A percentile compares a stretch with the other conserved stretches of the same genome.
Conservation (phyloP, 2,113 vertebrate species). For the Phainopepla nitens region DNA sequence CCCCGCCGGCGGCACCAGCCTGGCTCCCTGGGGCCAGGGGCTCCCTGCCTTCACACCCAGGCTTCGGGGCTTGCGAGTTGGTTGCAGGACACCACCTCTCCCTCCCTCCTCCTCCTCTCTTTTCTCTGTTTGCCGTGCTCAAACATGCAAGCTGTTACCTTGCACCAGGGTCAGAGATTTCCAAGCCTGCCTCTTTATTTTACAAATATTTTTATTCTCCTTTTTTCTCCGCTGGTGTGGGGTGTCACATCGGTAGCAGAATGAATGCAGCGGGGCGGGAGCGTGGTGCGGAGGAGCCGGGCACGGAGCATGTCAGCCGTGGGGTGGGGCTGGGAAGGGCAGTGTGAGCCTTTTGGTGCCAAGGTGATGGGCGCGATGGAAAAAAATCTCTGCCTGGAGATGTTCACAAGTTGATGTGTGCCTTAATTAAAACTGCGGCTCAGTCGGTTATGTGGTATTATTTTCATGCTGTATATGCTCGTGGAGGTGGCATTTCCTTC, state of each 20-base stretch:
- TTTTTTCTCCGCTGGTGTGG: background rate
- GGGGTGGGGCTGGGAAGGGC: slow-evolving; percentile 48
- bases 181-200: background rate
- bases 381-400: background rate
- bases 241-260: background rate
- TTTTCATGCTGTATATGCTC: background rate
- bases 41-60: background rate
- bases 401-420: background rate
- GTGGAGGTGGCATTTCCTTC: background rate
- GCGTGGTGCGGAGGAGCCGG: background rate
- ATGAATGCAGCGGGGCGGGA: background rate
- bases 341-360: background rate
- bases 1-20: background rate
- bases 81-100: background rate
- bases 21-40: background rate
- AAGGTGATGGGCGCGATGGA: background rate
- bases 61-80: background rate
- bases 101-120: background rate
- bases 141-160: background rate
- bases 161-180: background rate
- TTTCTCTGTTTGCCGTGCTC: background rate
- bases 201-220: background rate
- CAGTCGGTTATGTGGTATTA: background rate
- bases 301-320: background rate
- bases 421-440: background rate